Evolutionary conservation across 2,888 invertebrate species (phyloP), one percentile per base, ranked within the genome.

Genomic region (Aspidiotus rigidus): DNA sequence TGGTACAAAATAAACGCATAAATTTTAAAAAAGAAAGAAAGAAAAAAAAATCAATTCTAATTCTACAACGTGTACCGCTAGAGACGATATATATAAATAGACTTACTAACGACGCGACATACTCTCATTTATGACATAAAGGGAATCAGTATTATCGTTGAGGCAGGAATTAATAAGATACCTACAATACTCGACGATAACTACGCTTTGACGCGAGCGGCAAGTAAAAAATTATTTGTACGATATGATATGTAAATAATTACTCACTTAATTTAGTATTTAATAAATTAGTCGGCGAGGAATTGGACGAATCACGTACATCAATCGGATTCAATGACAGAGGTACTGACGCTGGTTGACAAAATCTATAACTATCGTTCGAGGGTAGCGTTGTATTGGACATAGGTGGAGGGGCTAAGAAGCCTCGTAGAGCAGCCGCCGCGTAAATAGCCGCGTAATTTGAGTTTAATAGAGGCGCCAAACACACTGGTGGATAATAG

Each of bases 401-500:
- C 7, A 57, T 44, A 39, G 66, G 59, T 49, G 69, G 62, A 54
- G 62, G 49, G 9, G n/a, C 54, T 49, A 69, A 44, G 40, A 69
- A 69, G 7, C 69, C 62, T 40, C 62, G 62, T 16, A 69, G 41
- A 28, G 69, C 69, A n/a, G 73, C 73, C 41, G 74, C 73, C 55
- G 73, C 74, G 69, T 73, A 74, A 63, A 73, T 71, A 55, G 74
- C 73, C 63, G 74, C 73, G 61, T 72, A 71, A 56, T 69, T 69
- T 62, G 72, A 71, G 71, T 70, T 70, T 63, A 72, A 60, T 70
- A 71, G 72, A 62, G 72, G 72, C 53, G 72, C 72, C 69, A 73
- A 69, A 70, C 72, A 73, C 57, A 71, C 73, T 60, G 72, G 74
- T 62, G 72, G 72, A 62, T 72, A 71, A 64, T 66, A 71, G 69